Evolutionary conservation across 2,113 vertebrate genomes (phyloP), one percentile per base, ranked within the genome.

Genomic region (Serinus canaria): DNA sequence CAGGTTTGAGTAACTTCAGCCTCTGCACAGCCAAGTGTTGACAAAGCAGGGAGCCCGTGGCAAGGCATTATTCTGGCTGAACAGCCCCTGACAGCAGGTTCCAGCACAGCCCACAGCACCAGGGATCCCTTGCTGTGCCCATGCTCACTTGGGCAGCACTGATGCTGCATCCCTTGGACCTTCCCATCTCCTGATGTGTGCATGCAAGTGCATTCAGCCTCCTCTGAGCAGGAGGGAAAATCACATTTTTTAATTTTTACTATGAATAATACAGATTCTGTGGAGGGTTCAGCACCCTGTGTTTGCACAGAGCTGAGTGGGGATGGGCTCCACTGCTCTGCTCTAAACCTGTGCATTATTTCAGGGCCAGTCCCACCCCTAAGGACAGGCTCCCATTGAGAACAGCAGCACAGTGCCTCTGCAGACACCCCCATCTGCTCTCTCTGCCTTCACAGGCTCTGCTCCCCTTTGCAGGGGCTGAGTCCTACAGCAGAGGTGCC

Each of bases 41-140:
- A 83, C 23, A 24, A 75, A 81, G 44, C 73, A 84, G 60, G 3
- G 80, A 89, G 53, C 44, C 17, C 0, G 11, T 92, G 94, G 78
- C 94, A 94, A 85, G 59, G 53, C 56, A 22, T 93, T 81, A 28
- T 77, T 93, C 82, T 60, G 83, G 47, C 27, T 59, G 92, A 90
- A 0, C 78, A 64, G 76, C 6, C 72, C 59, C 15, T 77, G 89
- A 17, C 87, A 91, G 92, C 24, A 1, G 20, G 30, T 68, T 75
- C 52, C 66, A 73, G 74, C 63, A 43, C 3, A 0, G 84, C 83
- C 8, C 1, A 70, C 43, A 53, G 79, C 35, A n/a, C 2, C 3
- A 69, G 2, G 6, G 76, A 27, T 31, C 39, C n/a, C 73, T 63
- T 13, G 76, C 92, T 90, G 75, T 93, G 88, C 52, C 1, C 3